Base-by-base conservation (phyloP, 1,140 invertebrate species). In the Pentalonia nigronervosa region DNA sequence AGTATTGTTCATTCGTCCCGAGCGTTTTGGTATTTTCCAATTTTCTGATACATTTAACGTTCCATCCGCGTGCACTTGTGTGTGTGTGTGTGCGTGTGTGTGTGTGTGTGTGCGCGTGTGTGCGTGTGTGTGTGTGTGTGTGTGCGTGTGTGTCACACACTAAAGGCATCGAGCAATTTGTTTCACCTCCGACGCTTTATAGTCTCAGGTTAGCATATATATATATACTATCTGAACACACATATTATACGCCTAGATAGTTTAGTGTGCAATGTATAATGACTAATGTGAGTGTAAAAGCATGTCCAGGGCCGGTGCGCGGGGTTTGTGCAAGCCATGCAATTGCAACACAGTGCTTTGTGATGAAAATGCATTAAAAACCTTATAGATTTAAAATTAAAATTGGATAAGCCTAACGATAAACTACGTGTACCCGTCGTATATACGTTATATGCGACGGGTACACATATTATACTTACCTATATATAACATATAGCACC, bases 41-140 rank as follows among this genome's bases (percentile, higher is more conserved):
- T 90, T 90, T 90, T 90, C 89, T 90, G 89, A 90, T 90, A 90
- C 89, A 90, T 90, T 90, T 90, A 90, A 90, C 89, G 89, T 90
- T 41, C 88, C 88, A 34, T 45, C 89, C n/a, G 30, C 34, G 34
- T 34, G 48, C 21, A 17, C 21, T 48, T 21, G 87, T 21, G 47
- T 21, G 87, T 21, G 87, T 21, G 47, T 21, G 25, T n/a, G 48
- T 53, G 48, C 23, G 30, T 48, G 45, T 87, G 47, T 50, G 47
- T 34, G n/a, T n/a, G 87, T 87, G 47, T 50, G 47, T 34, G n/a
- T n/a, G 87, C n/a, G 17, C 34, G 34, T 34, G 48, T 8, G 7
- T 8, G 41, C 41, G 41, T 41, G 41, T 41, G 87, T 21, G 87
- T 21, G 87, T 89, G 50, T 56, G 48, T 8, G 7, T 8, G 41